Evolutionary conservation across 2,888 invertebrate genomes (phyloP).

Genomic region (Argyresthia albistria): DNA sequence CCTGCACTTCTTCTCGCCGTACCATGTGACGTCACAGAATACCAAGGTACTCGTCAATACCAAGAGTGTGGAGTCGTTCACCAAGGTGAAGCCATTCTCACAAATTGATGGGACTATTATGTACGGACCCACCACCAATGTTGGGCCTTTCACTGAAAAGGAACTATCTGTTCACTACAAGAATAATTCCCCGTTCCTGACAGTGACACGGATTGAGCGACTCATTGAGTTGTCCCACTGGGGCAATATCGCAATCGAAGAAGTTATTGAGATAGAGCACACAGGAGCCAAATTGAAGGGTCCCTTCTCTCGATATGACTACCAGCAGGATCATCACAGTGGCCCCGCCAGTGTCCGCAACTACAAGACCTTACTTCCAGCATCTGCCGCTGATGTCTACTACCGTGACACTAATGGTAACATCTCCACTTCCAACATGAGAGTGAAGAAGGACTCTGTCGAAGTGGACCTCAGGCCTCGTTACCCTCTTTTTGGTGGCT

Average conservation of each 20-base stretch:
- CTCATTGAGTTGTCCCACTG: conserved; percentile 97
- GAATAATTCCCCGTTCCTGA: conserved; percentile 96
- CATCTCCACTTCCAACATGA: conserved; percentile 97
- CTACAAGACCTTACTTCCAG: conserved; percentile 89
- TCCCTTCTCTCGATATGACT: conserved; percentile 97
- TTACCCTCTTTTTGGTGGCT: conserved; percentile 98
- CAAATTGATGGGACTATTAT: conserved; percentile 85
- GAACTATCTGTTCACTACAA: conserved; percentile 91
- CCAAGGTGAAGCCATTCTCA: conserved; percentile 85
- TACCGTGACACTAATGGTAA: conserved; percentile 98
- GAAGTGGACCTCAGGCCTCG: conserved; percentile 96
- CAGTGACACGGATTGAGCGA: conserved; percentile 89
- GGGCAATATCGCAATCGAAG: conserved; percentile 99
- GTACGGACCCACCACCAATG: conserved; percentile 91
- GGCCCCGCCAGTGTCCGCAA: conserved; percentile 92
- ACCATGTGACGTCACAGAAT: conserved; percentile 84
- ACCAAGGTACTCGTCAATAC: conserved; percentile 85
- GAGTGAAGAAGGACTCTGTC: conserved; percentile 90
- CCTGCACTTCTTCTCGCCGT: conserved; percentile 88
- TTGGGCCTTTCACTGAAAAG: conserved; percentile 71
- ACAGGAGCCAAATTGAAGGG: conserved; percentile 95
- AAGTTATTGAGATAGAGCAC: conserved; percentile 92
- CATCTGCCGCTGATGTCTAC: conserved; percentile 95
- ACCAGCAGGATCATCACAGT: conserved; percentile 92
- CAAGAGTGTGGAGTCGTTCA: conserved; percentile 85